Evolutionary conservation across 2,888 invertebrate species (phyloP).

Genomic region (Octonoba sinensis): DNA sequence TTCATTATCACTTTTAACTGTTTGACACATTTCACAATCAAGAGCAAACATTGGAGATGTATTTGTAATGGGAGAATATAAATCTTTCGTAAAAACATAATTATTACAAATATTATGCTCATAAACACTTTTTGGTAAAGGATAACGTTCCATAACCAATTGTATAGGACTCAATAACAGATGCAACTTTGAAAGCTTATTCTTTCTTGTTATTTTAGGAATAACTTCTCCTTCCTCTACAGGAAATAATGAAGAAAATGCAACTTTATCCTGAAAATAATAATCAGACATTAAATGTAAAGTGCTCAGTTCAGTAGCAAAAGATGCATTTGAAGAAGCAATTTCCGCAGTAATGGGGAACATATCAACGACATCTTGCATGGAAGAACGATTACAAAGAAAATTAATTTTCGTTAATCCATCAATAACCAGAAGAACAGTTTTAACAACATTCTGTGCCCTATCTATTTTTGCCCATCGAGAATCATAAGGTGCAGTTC

Average conservation of each 20-base stretch:
- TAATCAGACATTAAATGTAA: slow-evolving; percentile 82
- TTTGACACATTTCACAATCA: slow-evolving; percentile 91
- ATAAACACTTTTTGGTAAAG: slow-evolving; percentile 78
- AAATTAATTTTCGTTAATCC: slow-evolving; percentile 73
- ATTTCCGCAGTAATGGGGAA: slow-evolving; percentile 81
- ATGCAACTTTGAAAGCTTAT: slow-evolving; percentile 78
- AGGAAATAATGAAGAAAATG: slow-evolving; percentile 50
- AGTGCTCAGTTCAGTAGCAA: slow-evolving; percentile 82
- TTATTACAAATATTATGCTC: slow-evolving; percentile 37
- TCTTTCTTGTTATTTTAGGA: slow-evolving; percentile 66
- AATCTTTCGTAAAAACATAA: slow-evolving; percentile 46
- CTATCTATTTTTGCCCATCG: slow-evolving; percentile 85
- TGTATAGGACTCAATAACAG: slow-evolving; percentile 86
- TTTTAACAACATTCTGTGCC: slow-evolving; percentile 76
- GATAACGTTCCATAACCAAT: slow-evolving; percentile 88
- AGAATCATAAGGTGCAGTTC: slow-evolving; percentile 78
- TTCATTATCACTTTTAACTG: slow-evolving; percentile 79
- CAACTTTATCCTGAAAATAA: slow-evolving; percentile 73
- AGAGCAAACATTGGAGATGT: slow-evolving; percentile 90
- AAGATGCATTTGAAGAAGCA: slow-evolving; percentile 79
- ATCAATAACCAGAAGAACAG: slow-evolving; percentile 83
- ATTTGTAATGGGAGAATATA: slow-evolving; percentile 75
- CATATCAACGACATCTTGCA: slow-evolving; percentile 79
- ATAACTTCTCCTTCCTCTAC: not conserved
- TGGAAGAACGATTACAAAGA: slow-evolving; percentile 71